A percentile compares a stretch with the other conserved stretches of the same genome.
These are phyloP conservation scores for Linyphia triangularis DNA, from an alignment of 2,888 invertebrate species.

Conservation along the genomic window DNA sequence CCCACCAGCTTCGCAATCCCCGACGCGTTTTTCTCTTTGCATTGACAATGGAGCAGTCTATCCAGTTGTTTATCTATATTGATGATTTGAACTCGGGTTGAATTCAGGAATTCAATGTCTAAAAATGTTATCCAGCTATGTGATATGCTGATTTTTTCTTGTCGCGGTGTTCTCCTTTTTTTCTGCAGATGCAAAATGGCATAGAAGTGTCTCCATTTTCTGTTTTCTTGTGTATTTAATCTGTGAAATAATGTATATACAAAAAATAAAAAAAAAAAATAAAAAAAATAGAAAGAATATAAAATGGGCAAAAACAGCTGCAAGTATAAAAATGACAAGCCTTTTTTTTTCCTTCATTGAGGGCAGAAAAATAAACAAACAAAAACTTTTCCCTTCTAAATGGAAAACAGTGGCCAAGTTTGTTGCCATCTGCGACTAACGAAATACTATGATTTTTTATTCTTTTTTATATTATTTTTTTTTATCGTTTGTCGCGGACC, in stretches of 20 bases:
- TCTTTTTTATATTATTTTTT: too few species aligned
- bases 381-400: constrained; percentile 36
- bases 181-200: constrained; percentile 9
- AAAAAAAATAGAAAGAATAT: not conserved
- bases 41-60: too few species aligned
- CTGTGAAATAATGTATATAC: constrained; percentile 10
- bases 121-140: constrained; percentile 37
- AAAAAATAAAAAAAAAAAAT: too few species aligned
- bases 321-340: not conserved
- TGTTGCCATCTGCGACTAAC: constrained; percentile 50
- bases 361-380: not conserved
- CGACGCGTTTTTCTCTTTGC: too few species aligned
- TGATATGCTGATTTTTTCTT: constrained; percentile 44
- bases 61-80: too few species aligned
- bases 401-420: constrained; percentile 50
- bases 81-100: too few species aligned
- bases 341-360: not conserved
- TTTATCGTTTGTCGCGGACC: constrained; percentile 8
- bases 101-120: not conserved
- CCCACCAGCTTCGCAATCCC: too few species aligned
- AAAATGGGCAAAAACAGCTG: constrained; percentile 29
- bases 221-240: constrained; percentile 15
- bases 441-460: not conserved
- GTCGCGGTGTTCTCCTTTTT: not conserved
- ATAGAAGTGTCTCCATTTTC: not conserved